Evolutionary conservation across 2,797 vertebrate genomes (phyloP).

Genomic region (Semaprochilodus insignis): DNA sequence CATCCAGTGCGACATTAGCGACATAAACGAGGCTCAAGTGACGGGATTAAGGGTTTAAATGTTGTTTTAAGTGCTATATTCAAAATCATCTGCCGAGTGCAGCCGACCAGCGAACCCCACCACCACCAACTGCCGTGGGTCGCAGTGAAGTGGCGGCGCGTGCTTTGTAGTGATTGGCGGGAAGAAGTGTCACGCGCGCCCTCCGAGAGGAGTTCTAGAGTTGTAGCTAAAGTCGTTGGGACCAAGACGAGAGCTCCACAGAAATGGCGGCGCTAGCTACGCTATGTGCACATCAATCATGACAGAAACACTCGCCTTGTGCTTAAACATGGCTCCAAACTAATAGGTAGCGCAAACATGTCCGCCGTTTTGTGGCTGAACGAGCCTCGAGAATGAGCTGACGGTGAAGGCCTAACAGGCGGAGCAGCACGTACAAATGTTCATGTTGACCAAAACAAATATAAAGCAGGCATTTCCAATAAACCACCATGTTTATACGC

Average conservation of each 20-base stretch:
- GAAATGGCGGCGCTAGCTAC: background rate
- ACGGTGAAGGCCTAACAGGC: too few relatives aligned
- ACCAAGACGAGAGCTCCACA: background rate
- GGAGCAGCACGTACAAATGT: too few relatives aligned
- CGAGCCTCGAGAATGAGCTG: too few relatives aligned
- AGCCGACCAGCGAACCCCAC: background rate
- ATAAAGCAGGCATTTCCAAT: too few relatives aligned
- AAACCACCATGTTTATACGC: too few relatives aligned
- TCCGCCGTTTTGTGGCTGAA: too few relatives aligned
- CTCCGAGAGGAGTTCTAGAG: background rate
- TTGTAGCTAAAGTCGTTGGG: background rate
- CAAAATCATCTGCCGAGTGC: background rate
- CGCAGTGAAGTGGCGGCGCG: background rate
- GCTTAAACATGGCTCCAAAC: too few relatives aligned
- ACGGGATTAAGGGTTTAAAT: background rate
- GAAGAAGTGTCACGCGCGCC: conserved; percentile 18
- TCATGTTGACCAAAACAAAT: too few relatives aligned
- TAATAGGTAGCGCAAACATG: too few relatives aligned
- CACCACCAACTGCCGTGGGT: background rate
- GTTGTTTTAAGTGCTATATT: background rate
- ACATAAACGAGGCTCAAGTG: background rate
- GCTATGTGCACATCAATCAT: too few relatives aligned
- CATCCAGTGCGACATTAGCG: too few relatives aligned
- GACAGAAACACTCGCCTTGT: too few relatives aligned
- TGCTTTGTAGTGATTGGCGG: conserved; percentile 55